Conservation (phyloP, 2,797 vertebrate species). For the Melanotaenia nigrans region DNA sequence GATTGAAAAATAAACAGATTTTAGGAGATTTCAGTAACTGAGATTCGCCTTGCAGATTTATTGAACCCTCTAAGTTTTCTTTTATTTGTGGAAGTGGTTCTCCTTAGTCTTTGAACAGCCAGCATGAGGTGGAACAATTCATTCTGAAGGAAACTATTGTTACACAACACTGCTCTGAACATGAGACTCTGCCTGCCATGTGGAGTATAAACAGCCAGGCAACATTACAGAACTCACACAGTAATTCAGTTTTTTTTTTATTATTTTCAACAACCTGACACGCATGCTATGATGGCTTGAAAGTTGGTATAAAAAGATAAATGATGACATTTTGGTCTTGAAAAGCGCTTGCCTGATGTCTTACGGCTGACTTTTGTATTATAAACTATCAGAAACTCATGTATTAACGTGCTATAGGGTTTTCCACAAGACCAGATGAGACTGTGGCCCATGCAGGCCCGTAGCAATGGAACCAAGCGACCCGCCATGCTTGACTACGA, state of each 20-base stretch:
- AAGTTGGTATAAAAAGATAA: not conserved
- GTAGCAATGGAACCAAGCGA: constrained; percentile 98
- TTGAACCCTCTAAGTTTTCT: not conserved
- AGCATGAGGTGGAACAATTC: not conserved
- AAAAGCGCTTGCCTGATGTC: not conserved
- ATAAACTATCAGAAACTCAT: not conserved
- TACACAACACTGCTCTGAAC: not conserved
- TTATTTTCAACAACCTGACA: not conserved
- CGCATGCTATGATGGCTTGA: not conserved
- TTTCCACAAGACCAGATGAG: constrained; percentile 99
- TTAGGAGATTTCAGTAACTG: not conserved
- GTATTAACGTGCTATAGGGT: constrained; percentile 82
- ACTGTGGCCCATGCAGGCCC: constrained; percentile 99
- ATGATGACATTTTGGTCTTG: not conserved
- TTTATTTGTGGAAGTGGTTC: not conserved
- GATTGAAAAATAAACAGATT: not conserved
- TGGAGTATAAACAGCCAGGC: not conserved
- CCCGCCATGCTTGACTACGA: constrained; percentile 99
- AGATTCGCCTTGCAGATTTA: not conserved
- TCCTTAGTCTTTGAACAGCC: not conserved
- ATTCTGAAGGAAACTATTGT: constrained; percentile 1
- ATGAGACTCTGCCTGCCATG: not conserved
- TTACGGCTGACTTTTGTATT: not conserved
- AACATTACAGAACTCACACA: not conserved
- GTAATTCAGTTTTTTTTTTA: not conserved